phyloP scores from a whole-genome alignment of 2,888 invertebrate species.

The Troides oblongomaculatus region DNA sequence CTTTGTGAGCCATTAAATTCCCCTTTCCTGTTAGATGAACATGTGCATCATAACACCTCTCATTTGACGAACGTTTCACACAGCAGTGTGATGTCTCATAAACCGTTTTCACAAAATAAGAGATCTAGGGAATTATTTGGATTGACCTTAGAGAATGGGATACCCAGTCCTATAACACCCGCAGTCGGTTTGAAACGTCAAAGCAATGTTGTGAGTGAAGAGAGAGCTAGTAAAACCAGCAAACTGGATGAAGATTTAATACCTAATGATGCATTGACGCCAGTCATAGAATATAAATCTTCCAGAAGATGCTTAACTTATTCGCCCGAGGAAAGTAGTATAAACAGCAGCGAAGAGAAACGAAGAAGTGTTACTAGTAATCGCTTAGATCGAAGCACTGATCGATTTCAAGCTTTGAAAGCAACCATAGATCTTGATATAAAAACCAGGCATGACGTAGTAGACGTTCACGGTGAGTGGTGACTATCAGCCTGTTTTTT shows the following conservation, averaged over 20 bases:
- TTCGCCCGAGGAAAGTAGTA: constrained; percentile 77
- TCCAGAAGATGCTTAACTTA: constrained; percentile 80
- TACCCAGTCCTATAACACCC: constrained; percentile 77
- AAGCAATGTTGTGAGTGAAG: constrained; percentile 67
- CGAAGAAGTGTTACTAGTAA: constrained; percentile 76
- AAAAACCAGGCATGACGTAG: constrained; percentile 74
- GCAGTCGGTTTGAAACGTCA: constrained; percentile 64
- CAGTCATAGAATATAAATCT: constrained; percentile 71
- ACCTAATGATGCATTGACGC: constrained; percentile 61
- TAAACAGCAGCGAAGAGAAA: constrained; percentile 77
- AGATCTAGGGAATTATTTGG: constrained; percentile 66
- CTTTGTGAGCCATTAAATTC: constrained; percentile 57
- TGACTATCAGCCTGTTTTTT: constrained; percentile 64
- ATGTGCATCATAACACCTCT: constrained; percentile 45
- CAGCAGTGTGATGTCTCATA: constrained; percentile 64
- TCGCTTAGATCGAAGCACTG: constrained; percentile 60
- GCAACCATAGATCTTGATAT: constrained; percentile 84
- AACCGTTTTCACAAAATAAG: constrained; percentile 49
- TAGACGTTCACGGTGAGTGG: constrained; percentile 86
- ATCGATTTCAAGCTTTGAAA: constrained; percentile 61
- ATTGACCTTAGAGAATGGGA: constrained; percentile 70
- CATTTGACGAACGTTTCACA: constrained; percentile 63
- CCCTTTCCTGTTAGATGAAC: constrained; percentile 39
- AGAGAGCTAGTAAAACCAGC: constrained; percentile 72
- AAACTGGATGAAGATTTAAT: constrained; percentile 74